phyloP scores from a whole-genome alignment of 2,888 invertebrate genomes.

The Agrilus mali region DNA sequence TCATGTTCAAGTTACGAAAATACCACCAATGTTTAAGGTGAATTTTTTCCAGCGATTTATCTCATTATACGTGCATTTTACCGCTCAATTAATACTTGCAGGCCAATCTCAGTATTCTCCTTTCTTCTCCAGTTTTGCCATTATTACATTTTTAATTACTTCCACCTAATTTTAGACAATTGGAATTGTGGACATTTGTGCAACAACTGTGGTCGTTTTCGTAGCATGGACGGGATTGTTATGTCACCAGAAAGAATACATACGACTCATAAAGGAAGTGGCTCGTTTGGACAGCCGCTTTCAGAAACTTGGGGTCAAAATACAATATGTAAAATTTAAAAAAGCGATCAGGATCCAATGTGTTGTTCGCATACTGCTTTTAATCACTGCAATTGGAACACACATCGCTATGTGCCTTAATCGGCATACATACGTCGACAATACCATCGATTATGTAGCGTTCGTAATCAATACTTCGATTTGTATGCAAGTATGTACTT shows the following conservation, averaged over 20 bases:
- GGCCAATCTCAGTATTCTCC: too few species aligned
- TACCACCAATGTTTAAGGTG: too few species aligned
- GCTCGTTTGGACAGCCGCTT: conserved; percentile 15
- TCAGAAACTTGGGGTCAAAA: conserved; percentile 14
- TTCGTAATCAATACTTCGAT: conserved; percentile 11
- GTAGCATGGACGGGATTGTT: conserved; percentile 12
- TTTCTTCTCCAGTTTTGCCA: too few species aligned
- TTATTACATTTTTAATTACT: not conserved
- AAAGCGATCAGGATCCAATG: conserved; percentile 6
- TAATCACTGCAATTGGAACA: conserved; percentile 1
- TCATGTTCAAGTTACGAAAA: too few species aligned
- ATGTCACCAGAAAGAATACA: conserved; percentile 11
- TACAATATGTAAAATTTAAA: conserved; percentile 14
- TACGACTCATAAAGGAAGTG: conserved; percentile 12
- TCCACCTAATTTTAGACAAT: conserved; percentile 6
- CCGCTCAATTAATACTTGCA: too few species aligned
- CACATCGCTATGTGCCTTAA: not conserved
- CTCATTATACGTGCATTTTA: too few species aligned
- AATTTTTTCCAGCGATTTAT: too few species aligned
- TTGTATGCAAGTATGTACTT: conserved; percentile 13
- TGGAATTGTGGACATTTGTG: conserved; percentile 9
- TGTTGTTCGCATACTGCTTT: not conserved
- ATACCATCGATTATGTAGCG: conserved; percentile 10
- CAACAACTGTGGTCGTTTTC: conserved; percentile 9
- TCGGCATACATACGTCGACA: conserved; percentile 4